phyloP scores from a whole-genome alignment of 2,113 vertebrate species.

The Pogona vitticeps region DNA sequence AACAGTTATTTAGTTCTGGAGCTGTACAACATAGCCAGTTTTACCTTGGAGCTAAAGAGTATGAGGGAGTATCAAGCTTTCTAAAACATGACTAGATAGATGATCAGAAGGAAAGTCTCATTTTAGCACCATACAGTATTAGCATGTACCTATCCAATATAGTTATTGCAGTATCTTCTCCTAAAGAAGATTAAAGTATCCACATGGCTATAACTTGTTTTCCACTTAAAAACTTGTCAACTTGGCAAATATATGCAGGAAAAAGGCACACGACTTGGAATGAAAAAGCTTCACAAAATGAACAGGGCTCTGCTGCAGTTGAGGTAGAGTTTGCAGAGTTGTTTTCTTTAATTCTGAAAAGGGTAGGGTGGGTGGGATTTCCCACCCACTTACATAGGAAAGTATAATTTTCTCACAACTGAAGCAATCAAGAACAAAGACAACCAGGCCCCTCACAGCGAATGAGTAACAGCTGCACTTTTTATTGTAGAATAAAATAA shows the following conservation, averaged over 20 bases:
- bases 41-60: not conserved
- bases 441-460: not conserved
- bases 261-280: not conserved
- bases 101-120: not conserved
- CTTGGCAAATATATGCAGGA: not conserved
- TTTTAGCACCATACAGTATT: not conserved
- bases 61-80: not conserved
- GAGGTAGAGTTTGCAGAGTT: not conserved
- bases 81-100: not conserved
- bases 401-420: not conserved
- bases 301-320: not conserved
- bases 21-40: not conserved
- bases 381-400: not conserved
- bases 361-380: not conserved
- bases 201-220: not conserved
- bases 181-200: too few species aligned
- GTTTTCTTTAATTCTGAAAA: not conserved
- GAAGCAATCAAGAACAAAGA: not conserved
- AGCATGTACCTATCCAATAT: not conserved
- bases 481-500: not conserved
- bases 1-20: not conserved
- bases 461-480: constrained; percentile 5
- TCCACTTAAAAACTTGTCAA: not conserved
- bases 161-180: not conserved
- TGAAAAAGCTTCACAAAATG: not conserved